Conservation (phyloP, 2,797 vertebrate genomes). For the Malacoctenus gilli region DNA sequence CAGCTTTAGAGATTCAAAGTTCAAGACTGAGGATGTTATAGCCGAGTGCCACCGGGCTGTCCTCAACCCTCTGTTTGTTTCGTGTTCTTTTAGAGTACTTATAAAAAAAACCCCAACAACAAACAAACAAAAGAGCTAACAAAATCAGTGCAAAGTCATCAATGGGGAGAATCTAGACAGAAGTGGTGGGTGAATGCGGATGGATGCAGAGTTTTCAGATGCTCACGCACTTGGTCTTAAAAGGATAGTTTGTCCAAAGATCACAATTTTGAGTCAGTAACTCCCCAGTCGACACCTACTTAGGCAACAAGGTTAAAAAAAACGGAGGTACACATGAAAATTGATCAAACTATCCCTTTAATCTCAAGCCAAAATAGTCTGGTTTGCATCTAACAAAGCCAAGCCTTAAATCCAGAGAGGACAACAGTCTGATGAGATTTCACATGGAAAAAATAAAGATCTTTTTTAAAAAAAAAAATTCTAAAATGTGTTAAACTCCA, state of each 20-base stretch:
- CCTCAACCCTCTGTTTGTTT: slow-evolving; percentile 77
- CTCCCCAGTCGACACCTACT: slow-evolving; percentile 41
- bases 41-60: slow-evolving; percentile 84
- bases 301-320: slow-evolving; percentile 17
- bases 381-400: slow-evolving; percentile 68
- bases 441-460: slow-evolving; percentile 36
- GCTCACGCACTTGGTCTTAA: slow-evolving; percentile 68
- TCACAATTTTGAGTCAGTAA: slow-evolving; percentile 39
- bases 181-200: slow-evolving; percentile 64
- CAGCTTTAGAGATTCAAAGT: slow-evolving; percentile 88
- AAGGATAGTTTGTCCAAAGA: slow-evolving; percentile 62
- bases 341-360: slow-evolving; percentile 62
- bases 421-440: slow-evolving; percentile 60
- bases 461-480: slow-evolving; percentile 22
- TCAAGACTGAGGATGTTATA: slow-evolving; percentile 85
- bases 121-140: slow-evolving; percentile 73
- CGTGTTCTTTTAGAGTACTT: slow-evolving; percentile 79
- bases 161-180: slow-evolving; percentile 80
- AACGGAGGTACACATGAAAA: slow-evolving; percentile 35
- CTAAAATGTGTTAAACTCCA: slow-evolving; percentile 73
- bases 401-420: slow-evolving; percentile 65
- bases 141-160: slow-evolving; percentile 92
- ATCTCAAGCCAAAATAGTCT: slow-evolving; percentile 63
- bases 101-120: slow-evolving; percentile 77
- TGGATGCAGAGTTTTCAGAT: slow-evolving; percentile 67